A percentile compares a stretch with the other conserved stretches of the same genome.
These are phyloP conservation scores for Ceryle rudis DNA, from an alignment of 2,797 vertebrate species.

Conservation along the genomic window DNA sequence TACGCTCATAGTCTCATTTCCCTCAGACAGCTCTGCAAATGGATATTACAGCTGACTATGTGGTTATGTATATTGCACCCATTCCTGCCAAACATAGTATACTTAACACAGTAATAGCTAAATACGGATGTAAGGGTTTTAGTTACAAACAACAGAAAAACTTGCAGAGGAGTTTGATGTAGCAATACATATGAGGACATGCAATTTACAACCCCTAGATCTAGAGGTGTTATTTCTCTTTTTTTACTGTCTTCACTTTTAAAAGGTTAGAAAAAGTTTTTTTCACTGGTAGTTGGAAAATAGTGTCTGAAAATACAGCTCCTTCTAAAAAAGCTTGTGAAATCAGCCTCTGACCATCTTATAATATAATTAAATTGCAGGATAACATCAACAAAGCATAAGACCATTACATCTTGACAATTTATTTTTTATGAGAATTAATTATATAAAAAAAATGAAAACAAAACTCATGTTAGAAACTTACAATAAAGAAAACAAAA, in stretches of 20 bases:
- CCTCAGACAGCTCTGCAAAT: background rate
- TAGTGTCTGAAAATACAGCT: background rate
- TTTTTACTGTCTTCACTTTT: background rate
- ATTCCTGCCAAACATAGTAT: background rate
- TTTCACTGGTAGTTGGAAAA: background rate
- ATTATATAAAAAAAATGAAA: background rate
- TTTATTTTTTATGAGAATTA: conserved; percentile 22
- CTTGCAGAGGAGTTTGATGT: background rate
- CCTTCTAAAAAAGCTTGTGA: background rate
- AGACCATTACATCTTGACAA: background rate
- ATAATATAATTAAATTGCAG: background rate
- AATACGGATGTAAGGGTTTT: background rate
- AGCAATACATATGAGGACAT: background rate
- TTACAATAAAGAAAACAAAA: background rate
- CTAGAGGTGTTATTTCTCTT: background rate
- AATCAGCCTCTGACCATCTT: background rate
- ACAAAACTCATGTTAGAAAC: background rate
- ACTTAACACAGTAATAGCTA: background rate
- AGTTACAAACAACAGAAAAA: background rate
- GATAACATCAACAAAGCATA: background rate
- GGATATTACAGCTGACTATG: background rate
- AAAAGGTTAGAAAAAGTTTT: background rate
- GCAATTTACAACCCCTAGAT: background rate
- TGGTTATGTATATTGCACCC: background rate
- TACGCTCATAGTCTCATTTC: background rate